phyloP scores from a whole-genome alignment of 1,140 invertebrate genomes.

The Cataglyphis hispanica region DNA sequence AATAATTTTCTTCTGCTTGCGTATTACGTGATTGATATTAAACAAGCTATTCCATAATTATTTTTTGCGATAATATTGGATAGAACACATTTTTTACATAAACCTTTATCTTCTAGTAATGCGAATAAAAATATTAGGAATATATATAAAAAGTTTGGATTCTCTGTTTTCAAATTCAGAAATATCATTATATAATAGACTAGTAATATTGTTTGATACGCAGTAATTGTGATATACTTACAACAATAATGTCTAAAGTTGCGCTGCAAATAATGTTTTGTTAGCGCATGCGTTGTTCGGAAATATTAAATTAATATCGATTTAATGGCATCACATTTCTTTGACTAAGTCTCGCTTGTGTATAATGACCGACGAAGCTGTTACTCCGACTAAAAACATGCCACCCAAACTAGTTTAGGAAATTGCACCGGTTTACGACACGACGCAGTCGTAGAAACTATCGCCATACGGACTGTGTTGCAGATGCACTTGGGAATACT shows the following conservation, averaged over 20 bases:
- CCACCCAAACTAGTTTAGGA: slow-evolving; percentile 59
- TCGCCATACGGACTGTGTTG: slow-evolving; percentile 60
- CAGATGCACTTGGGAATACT: slow-evolving; percentile 50
- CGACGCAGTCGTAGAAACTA: slow-evolving; percentile 42
- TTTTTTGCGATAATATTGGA: background rate
- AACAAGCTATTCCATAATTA: slow-evolving; percentile 21
- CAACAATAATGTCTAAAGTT: background rate
- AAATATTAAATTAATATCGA: slow-evolving; percentile 11
- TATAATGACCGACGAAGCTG: slow-evolving; percentile 27
- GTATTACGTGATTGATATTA: slow-evolving; percentile 18
- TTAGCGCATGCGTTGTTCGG: background rate
- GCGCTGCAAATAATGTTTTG: slow-evolving; percentile 6
- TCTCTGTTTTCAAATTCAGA: background rate
- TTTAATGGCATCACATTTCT: slow-evolving; percentile 47
- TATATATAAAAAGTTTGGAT: background rate
- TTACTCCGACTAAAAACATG: slow-evolving; percentile 47
- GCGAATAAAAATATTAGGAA: background rate
- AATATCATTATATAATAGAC: background rate
- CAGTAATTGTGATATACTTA: background rate
- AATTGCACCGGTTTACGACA: slow-evolving; percentile 55
- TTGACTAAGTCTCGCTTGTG: background rate
- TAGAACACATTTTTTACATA: slow-evolving; percentile 15
- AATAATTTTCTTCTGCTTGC: slow-evolving; percentile 42
- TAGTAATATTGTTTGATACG: background rate
- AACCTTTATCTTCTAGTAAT: background rate